These are phyloP conservation scores for Botia kubotai DNA, from an alignment of 2,797 vertebrate genomes.

Conservation along the genomic window DNA sequence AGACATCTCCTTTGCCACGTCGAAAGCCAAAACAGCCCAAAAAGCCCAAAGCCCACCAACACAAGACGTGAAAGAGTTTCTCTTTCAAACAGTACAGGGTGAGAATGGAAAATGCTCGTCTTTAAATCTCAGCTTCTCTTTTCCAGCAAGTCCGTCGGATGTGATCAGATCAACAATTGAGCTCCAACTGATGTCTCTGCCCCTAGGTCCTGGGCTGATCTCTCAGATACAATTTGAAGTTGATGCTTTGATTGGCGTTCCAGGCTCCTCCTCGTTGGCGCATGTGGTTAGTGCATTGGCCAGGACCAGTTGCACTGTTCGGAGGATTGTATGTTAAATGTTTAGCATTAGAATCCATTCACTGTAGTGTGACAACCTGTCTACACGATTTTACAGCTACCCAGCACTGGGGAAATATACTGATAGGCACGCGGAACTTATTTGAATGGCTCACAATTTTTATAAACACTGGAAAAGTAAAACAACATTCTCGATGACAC, in stretches of 20 bases:
- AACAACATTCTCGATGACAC: slow-evolving; percentile 62
- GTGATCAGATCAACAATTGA: slow-evolving; percentile 97
- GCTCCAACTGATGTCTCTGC: slow-evolving; percentile 97
- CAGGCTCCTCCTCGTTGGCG: slow-evolving; percentile 89
- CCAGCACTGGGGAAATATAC: slow-evolving; percentile 88
- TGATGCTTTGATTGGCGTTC: slow-evolving; percentile 99
- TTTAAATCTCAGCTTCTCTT: slow-evolving; percentile 82
- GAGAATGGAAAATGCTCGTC: slow-evolving; percentile 77
- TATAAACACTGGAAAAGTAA: slow-evolving; percentile 68
- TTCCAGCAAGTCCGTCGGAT: slow-evolving; percentile 87
- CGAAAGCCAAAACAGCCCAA: slow-evolving; percentile 62
- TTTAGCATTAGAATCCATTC: slow-evolving; percentile 90
- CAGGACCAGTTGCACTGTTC: slow-evolving; percentile 73
- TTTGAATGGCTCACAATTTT: slow-evolving; percentile 78
- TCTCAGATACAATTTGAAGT: slow-evolving; percentile 98
- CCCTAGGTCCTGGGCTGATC: slow-evolving; percentile 96
- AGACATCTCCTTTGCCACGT: slow-evolving; percentile 86
- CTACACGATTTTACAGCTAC: slow-evolving; percentile 92
- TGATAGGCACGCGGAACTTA: slow-evolving; percentile 81
- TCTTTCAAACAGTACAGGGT: slow-evolving; percentile 69
- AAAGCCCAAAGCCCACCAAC: slow-evolving; percentile 62
- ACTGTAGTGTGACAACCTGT: slow-evolving; percentile 94
- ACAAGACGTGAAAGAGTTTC: slow-evolving; percentile 41
- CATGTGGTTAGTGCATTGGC: slow-evolving; percentile 90
- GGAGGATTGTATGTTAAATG: slow-evolving; percentile 89